These are phyloP conservation scores for Nesidiocoris tenuis DNA, from an alignment of 2,888 invertebrate species.

Conservation along the genomic window DNA sequence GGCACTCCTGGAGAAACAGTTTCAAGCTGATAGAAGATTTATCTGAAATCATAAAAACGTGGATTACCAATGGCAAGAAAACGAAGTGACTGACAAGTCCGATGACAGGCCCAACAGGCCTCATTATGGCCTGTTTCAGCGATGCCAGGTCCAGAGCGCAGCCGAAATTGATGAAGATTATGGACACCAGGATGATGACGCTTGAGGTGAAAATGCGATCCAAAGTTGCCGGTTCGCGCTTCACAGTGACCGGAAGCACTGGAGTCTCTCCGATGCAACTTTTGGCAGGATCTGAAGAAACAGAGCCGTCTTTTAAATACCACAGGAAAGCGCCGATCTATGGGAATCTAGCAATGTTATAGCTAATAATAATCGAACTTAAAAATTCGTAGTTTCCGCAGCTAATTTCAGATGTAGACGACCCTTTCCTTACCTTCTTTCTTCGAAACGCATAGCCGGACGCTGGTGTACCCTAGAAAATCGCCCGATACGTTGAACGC, in stretches of 20 bases:
- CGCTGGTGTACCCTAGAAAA: constrained; percentile 58
- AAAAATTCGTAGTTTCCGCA: no score
- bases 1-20: not conserved
- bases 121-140: constrained; percentile 64
- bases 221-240: constrained; percentile 64
- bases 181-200: constrained; percentile 71
- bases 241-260: constrained; percentile 57
- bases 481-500: constrained; percentile 48
- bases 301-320: no score
- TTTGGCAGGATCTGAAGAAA: constrained; percentile 23
- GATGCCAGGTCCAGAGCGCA: constrained; percentile 78
- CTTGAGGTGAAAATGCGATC: constrained; percentile 74
- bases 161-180: constrained; percentile 88
- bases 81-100: constrained; percentile 77
- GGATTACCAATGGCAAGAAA: constrained; percentile 76
- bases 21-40: not conserved
- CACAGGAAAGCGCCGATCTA: no score
- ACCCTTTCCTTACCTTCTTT: constrained; percentile 42
- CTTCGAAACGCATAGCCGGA: constrained; percentile 48
- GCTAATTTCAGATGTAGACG: no score
- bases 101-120: constrained; percentile 75
- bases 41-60: not conserved
- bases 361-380: no score
- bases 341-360: no score
- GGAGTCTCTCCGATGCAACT: constrained; percentile 49